Base-by-base conservation (phyloP, 2,888 invertebrate genomes). In the Amphipyra tragopoginis region DNA sequence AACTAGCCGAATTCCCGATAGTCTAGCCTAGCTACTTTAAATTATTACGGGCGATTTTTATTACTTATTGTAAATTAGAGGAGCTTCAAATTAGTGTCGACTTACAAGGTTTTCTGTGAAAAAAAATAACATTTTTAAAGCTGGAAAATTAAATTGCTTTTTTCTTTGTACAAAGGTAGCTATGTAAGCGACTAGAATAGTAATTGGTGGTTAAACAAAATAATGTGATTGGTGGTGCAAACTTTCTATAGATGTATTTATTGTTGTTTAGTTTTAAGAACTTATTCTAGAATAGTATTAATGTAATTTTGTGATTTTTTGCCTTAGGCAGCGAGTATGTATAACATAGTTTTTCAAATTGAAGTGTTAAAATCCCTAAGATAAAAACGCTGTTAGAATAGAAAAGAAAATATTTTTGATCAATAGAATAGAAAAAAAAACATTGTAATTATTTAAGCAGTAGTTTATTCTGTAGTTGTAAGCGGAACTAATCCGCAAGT, bases 201-300 rank as follows among this genome's bases (percentile, higher is more conserved):
- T 79, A 82, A 81, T 84, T 89, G 89, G 88, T 89, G 90, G 88
- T 88, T 85, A 80, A 82, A 82, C 39, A 77, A 74, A 79, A 87
- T 82, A 78, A 80, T 88, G 86, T 90, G 81, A 92, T 90, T 93
- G 94, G 94, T 94, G 94, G 94, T 94, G 94, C 94, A 94, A 94
- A 92, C 93, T 94, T 93, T 89, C 84, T 81, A 80, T 91, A 89
- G 89, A 81, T 84, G 85, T 86, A 86, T 74, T 86, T 85, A 86
- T 78, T 85, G 82, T 88, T 89, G 83, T 88, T 84, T 93, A 93
- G 88, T 77, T 84, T 82, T 93, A 92, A 93, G 91, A 86, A 64
- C 82, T 77, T 82, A 60, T 70, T 48, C 52, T 85, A 85, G 84
- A 68, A 79, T 82, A 84, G 82, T 72, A 74, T 69, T 72, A 71